Percentiles rank a stretch among this genome's conserved stretches.
Evolutionary conservation across 2,113 vertebrate species (phyloP).

Genomic region (Gila orcuttii): DNA sequence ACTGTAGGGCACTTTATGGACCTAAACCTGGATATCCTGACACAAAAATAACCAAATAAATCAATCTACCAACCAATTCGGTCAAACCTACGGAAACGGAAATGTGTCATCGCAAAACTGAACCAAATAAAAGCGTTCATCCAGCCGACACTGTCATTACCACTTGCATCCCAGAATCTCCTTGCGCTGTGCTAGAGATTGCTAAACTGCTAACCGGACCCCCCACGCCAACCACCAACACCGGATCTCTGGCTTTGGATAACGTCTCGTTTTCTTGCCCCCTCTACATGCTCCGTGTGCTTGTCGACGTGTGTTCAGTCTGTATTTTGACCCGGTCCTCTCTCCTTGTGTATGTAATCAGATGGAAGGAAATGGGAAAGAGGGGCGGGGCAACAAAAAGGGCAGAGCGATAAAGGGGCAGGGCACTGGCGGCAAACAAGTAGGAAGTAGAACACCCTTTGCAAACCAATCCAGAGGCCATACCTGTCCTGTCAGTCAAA

Average conservation of each 20-base stretch:
- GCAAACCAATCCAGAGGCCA: slow-evolving; percentile 5
- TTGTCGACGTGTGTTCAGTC: slow-evolving; percentile 21
- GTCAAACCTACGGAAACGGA: slow-evolving; percentile 56
- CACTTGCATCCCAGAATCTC: slow-evolving; percentile 35
- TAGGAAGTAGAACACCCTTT: slow-evolving; percentile 24
- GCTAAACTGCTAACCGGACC: slow-evolving; percentile 35
- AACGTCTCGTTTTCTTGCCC: slow-evolving; percentile 5
- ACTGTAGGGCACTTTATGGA: slow-evolving; percentile 67
- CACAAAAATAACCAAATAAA: slow-evolving; percentile 68
- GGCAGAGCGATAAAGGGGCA: slow-evolving; percentile 43
- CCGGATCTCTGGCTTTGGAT: slow-evolving; percentile 23
- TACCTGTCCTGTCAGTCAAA: slow-evolving; percentile 16
- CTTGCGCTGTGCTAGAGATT: slow-evolving; percentile 58
- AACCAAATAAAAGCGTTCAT: slow-evolving; percentile 61
- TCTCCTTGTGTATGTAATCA: background rate
- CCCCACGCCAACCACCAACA: slow-evolving; percentile 4
- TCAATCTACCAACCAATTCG: slow-evolving; percentile 63
- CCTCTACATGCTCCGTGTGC: slow-evolving; percentile 31
- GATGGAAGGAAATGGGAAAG: slow-evolving; percentile 39
- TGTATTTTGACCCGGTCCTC: slow-evolving; percentile 5
- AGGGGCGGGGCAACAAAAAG: background rate
- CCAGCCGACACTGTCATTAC: slow-evolving; percentile 58
- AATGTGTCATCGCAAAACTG: slow-evolving; percentile 59
- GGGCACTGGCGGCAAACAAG: slow-evolving; percentile 24
- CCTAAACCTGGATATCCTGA: slow-evolving; percentile 68